Evolutionary conservation across 2,888 invertebrate genomes (phyloP), one percentile per base, ranked within the genome.

Genomic region (Prosapia bicincta): DNA sequence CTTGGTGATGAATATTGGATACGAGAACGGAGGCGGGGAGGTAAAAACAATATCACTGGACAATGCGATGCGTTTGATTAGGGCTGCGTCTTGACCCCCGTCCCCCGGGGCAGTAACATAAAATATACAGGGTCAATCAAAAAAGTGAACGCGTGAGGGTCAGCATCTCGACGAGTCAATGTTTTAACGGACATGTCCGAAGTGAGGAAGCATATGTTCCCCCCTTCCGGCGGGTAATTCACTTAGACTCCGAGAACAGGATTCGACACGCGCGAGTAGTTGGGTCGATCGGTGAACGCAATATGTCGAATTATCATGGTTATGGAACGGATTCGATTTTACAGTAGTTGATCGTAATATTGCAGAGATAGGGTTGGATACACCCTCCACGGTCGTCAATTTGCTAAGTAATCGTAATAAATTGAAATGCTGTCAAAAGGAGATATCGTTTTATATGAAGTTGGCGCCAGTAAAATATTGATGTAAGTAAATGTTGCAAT

Each of bases 131-230:
- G 54, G 54, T 54, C 54, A 54, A 54, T 54, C 54, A 54, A 54
- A 54, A n/a, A 54, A 54, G 54, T 54, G 54, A 54, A 9, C 54
- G 20, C 20, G 10, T 1, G 54, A 9, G 54, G 54, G 38, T 38
- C 38, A 38, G 13, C 38, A 15, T 38, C 6, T 38, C 67, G 72
- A 38, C 73, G 69, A 72, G 73, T 73, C 73, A 43, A 73, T 73
- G 68, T 73, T 73, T 73, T 73, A 73, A 69, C 7, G 73, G 54
- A 28, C 26, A 73, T 26, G 43, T 54, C 23, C 25, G 13, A 30
- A 24, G 54, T 54, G 20, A 26, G 67, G 73, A 69, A 73, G 68
- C 73, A 68, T 73, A 73, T 73, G 73, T 26, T 68, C 68, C 26
- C 72, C 72, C 66, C 30, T 20, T 23, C 9, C 30, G n/a, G 68